Conservation (phyloP, 2,113 vertebrate species). For the Ictalurus furcatus region DNA sequence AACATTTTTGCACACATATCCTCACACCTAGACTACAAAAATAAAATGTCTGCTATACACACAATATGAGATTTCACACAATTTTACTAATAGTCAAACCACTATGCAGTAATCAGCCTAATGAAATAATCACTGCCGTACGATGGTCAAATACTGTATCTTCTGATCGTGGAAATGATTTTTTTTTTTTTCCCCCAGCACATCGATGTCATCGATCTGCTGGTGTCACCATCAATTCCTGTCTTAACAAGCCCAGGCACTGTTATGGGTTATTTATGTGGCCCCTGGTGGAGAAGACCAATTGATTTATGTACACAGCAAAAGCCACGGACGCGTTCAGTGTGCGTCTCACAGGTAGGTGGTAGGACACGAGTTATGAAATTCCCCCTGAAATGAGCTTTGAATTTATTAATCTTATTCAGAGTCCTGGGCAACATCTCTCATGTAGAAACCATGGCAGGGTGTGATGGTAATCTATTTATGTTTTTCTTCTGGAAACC, state of each 20-base stretch:
- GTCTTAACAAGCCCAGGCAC: constrained; percentile 57
- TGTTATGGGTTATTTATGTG: constrained; percentile 60
- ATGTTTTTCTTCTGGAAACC: constrained; percentile 59
- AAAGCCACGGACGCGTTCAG: constrained; percentile 45
- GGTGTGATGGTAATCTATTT: constrained; percentile 76
- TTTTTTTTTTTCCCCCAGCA: not conserved
- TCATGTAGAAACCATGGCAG: constrained; percentile 60
- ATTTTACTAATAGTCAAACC: not conserved
- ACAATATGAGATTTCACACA: not conserved
- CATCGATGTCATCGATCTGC: constrained; percentile 52
- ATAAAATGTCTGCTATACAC: not conserved
- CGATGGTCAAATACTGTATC: not conserved
- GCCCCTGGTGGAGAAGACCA: constrained; percentile 51
- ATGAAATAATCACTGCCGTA: constrained; percentile 12
- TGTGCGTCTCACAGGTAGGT: constrained; percentile 47
- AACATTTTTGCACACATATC: not conserved
- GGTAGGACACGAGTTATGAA: constrained; percentile 55
- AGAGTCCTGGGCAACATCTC: constrained; percentile 51
- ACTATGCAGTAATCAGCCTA: not conserved
- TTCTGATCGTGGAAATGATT: not conserved
- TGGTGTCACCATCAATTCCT: constrained; percentile 57
- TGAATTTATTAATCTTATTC: constrained; percentile 61
- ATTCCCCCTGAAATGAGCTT: constrained; percentile 58
- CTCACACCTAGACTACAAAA: not conserved
- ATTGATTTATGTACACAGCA: constrained; percentile 60